These are phyloP conservation scores for Lanius collurio DNA, from an alignment of 2,113 vertebrate genomes.

Conservation along the genomic window DNA sequence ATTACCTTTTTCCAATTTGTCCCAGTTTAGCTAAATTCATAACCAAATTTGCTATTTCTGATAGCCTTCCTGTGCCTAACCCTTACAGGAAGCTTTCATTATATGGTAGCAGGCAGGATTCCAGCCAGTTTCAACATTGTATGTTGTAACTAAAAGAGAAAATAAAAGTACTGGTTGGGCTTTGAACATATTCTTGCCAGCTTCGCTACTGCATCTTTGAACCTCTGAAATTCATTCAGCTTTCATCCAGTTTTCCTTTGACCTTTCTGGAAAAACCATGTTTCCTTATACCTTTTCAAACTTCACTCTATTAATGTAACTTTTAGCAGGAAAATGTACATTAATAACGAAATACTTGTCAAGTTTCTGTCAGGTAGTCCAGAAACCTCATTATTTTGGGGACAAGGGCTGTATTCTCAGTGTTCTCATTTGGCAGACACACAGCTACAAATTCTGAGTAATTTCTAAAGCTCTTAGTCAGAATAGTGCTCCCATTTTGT, in stretches of 20 bases:
- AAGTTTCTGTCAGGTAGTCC: neutral
- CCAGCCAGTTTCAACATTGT: neutral
- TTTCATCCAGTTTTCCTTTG: slow-evolving; percentile 14
- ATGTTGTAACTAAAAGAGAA: neutral
- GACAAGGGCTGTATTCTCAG: neutral
- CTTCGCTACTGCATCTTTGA: neutral
- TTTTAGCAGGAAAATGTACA: neutral
- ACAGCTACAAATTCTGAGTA: neutral
- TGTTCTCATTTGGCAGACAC: neutral
- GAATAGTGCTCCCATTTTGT: neutral
- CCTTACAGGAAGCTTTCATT: slow-evolving; percentile 1
- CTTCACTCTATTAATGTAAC: neutral
- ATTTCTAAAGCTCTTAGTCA: neutral
- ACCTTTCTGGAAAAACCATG: neutral
- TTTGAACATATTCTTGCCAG: slow-evolving; percentile 10
- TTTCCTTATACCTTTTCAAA: neutral
- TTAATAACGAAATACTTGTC: neutral
- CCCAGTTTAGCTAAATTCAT: neutral
- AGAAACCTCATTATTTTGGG: neutral
- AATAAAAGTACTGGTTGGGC: neutral
- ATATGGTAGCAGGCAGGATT: neutral
- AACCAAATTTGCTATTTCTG: neutral
- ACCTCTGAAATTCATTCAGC: neutral
- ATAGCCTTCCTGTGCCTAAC: neutral
- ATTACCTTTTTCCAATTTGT: neutral